phyloP scores from a whole-genome alignment of 1,140 invertebrate species.

The Scylla paramamosain region DNA sequence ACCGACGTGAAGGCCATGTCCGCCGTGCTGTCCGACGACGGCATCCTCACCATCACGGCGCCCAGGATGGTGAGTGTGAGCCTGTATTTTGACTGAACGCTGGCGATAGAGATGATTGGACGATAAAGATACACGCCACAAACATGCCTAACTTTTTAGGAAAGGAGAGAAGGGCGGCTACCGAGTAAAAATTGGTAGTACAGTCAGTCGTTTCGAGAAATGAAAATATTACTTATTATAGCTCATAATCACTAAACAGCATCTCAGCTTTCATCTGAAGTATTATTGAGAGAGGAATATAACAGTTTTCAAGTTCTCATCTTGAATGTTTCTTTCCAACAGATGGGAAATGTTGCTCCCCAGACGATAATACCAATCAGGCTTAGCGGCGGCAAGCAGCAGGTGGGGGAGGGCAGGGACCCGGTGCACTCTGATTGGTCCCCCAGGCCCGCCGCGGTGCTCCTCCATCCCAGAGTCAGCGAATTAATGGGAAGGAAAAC shows the following conservation, averaged over 20 bases:
- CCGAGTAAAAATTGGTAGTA: no score
- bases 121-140: background rate
- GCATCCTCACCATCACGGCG: conserved; percentile 87
- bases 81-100: background rate
- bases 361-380: background rate
- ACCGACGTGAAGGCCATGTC: conserved; percentile 84
- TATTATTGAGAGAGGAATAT: no score
- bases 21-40: conserved; percentile 88
- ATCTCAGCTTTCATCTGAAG: no score
- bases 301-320: background rate
- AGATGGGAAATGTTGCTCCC: background rate
- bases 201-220: background rate
- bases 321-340: background rate
- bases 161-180: background rate
- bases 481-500: conserved; percentile 6
- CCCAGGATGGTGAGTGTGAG: conserved; percentile 80
- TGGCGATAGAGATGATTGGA: background rate
- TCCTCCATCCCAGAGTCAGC: background rate
- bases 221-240: background rate
- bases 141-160: background rate
- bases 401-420: background rate
- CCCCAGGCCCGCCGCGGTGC: background rate
- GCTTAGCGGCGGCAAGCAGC: background rate
- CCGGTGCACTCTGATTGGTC: background rate
- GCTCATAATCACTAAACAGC: background rate